A percentile compares a stretch with the other conserved stretches of the same genome.
Evolutionary conservation across 2,888 invertebrate species (phyloP).

Genomic region (Erebia palarica): DNA sequence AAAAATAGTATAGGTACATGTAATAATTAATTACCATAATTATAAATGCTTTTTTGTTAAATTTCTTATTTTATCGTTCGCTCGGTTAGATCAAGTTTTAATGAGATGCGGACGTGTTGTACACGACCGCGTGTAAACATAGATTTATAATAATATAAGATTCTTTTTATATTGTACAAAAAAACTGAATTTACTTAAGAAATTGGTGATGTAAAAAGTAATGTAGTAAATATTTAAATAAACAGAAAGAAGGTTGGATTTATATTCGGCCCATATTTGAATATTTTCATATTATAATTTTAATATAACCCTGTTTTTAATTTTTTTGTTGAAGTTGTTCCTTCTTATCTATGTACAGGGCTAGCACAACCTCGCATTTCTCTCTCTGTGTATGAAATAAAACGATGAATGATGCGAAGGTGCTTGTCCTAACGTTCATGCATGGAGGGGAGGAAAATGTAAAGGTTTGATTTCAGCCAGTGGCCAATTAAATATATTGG

Average conservation of each 20-base stretch:
- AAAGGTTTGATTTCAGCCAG: slow-evolving; percentile 79
- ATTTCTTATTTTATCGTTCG: slow-evolving; percentile 70
- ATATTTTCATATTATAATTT: slow-evolving; percentile 83
- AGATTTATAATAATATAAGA: slow-evolving; percentile 75
- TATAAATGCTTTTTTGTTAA: slow-evolving; percentile 79
- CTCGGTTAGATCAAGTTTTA: slow-evolving; percentile 74
- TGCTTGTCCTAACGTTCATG: slow-evolving; percentile 57
- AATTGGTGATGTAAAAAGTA: slow-evolving; percentile 83
- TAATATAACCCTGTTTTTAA: slow-evolving; percentile 80
- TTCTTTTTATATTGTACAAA: slow-evolving; percentile 83
- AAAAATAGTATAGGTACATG: slow-evolving; percentile 78
- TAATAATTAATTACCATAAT: slow-evolving; percentile 81
- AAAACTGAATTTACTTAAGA: slow-evolving; percentile 82
- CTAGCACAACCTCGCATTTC: slow-evolving; percentile 53
- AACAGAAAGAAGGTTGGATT: slow-evolving; percentile 79
- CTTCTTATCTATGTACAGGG: slow-evolving; percentile 73
- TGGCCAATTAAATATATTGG: slow-evolving; percentile 82
- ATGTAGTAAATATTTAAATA: slow-evolving; percentile 79
- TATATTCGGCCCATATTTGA: slow-evolving; percentile 79
- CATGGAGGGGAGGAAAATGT: slow-evolving; percentile 71
- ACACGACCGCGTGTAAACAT: slow-evolving; percentile 73
- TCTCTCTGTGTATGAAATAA: slow-evolving; percentile 32
- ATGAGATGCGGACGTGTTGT: slow-evolving; percentile 68
- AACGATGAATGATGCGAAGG: slow-evolving; percentile 44
- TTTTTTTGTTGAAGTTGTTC: slow-evolving; percentile 77